Percentiles rank a stretch among this genome's conserved stretches.
phyloP scores from a whole-genome alignment of 2,113 vertebrate species.

The Larimichthys polyactis region DNA sequence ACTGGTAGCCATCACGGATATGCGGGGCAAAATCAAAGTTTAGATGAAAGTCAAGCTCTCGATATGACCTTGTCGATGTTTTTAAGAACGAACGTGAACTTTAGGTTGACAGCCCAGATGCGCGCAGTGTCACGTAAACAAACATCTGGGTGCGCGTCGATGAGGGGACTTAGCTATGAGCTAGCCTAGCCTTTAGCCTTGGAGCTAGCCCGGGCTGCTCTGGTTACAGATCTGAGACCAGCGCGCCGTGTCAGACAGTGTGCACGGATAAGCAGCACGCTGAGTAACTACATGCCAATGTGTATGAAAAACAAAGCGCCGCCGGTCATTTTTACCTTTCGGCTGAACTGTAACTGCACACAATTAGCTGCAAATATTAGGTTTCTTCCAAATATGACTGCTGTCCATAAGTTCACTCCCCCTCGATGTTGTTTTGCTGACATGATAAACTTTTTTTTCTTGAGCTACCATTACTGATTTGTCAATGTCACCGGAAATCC shows the following conservation, averaged over 20 bases:
- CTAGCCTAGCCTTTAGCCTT: conserved; percentile 62
- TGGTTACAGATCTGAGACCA: background rate
- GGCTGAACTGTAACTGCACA: conserved; percentile 60
- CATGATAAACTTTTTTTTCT: conserved; percentile 72
- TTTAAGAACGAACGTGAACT: rapidly evolving
- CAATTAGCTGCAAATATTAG: conserved; percentile 56
- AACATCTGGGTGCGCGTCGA: background rate
- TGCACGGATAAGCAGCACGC: conserved; percentile 42
- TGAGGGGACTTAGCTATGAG: conserved; percentile 44
- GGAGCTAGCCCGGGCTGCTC: conserved; percentile 40
- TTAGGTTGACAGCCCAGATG: background rate
- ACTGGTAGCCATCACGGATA: conserved; percentile 69
- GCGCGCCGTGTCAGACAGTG: conserved; percentile 56
- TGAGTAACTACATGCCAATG: background rate
- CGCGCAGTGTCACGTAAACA: too few species aligned
- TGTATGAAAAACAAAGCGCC: background rate
- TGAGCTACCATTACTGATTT: conserved; percentile 74
- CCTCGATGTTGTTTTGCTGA: conserved; percentile 80
- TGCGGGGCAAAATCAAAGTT: conserved; percentile 45
- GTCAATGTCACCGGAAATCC: conserved; percentile 75
- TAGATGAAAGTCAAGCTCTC: conserved; percentile 23
- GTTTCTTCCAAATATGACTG: conserved; percentile 89
- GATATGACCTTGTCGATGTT: background rate
- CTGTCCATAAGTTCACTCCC: conserved; percentile 87
- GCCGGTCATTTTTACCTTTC: conserved; percentile 77